Conservation (phyloP, 2,888 invertebrate genomes). For the Sacculina carcini region DNA sequence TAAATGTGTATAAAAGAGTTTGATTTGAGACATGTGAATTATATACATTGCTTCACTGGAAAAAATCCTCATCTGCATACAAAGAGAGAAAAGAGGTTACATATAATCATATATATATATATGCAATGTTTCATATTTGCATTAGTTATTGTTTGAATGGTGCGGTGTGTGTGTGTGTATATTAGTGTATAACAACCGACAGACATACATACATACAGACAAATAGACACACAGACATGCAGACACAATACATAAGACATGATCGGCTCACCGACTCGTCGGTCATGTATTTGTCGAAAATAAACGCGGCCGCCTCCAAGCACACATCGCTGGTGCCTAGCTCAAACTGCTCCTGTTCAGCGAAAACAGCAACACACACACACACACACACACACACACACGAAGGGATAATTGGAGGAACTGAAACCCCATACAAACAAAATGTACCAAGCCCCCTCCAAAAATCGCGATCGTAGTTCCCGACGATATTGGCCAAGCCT, state of each 20-base stretch:
- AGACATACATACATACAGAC: background rate
- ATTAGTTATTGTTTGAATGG: background rate
- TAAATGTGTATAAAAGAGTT: too few species aligned
- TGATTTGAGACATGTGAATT: too few species aligned
- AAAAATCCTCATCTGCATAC: background rate
- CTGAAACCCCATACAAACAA: too few species aligned
- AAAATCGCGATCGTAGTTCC: too few species aligned
- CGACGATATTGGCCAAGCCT: too few species aligned
- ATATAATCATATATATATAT: background rate
- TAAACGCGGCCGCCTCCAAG: conserved; percentile 38
- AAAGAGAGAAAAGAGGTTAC: background rate
- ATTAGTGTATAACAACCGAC: background rate
- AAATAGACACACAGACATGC: background rate
- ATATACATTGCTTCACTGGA: too few species aligned
- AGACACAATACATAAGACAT: background rate
- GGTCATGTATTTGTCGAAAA: conserved; percentile 34
- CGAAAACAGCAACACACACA: conserved; percentile 4
- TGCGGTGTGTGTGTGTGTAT: background rate
- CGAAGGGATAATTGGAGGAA: too few species aligned
- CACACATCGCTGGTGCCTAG: conserved; percentile 75
- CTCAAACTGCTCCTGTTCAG: conserved; percentile 49
- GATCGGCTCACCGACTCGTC: conserved; percentile 23
- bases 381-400: too few species aligned
- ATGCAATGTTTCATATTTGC: background rate
- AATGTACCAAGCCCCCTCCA: too few species aligned